Conservation (phyloP, 2,797 vertebrate genomes). For the Betta splendens region DNA sequence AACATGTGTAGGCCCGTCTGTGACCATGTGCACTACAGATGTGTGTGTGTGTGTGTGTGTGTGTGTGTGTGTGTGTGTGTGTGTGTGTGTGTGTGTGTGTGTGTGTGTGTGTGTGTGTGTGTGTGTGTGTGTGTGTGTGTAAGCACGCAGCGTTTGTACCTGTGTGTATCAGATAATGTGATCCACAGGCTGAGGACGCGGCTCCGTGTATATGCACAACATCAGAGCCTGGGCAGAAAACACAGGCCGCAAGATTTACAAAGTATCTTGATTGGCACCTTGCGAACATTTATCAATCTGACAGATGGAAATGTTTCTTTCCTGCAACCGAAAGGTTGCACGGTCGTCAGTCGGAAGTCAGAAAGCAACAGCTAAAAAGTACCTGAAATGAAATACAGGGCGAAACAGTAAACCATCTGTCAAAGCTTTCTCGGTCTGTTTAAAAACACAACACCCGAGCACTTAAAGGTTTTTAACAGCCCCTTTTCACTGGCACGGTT, state of each 20-base stretch:
- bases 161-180: slow-evolving; percentile 47
- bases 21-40: slow-evolving; percentile 92
- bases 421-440: slow-evolving; percentile 81
- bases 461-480: slow-evolving; percentile 76
- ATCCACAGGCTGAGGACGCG: slow-evolving; percentile 32
- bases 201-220: slow-evolving; percentile 8
- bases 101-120: slow-evolving; percentile 80
- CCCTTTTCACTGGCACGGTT: slow-evolving; percentile 67
- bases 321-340: slow-evolving; percentile 19
- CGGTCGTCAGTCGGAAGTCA: slow-evolving; percentile 54
- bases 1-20: slow-evolving; percentile 86
- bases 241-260: slow-evolving; percentile 34
- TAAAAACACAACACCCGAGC: slow-evolving; percentile 83
- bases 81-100: slow-evolving; percentile 78
- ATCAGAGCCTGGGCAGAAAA: slow-evolving; percentile 29
- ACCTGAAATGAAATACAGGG: slow-evolving; percentile 77
- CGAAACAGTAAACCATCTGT: slow-evolving; percentile 80
- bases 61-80: slow-evolving; percentile 81
- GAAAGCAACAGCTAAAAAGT: slow-evolving; percentile 66
- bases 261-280: slow-evolving; percentile 38
- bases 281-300: slow-evolving; percentile 43
- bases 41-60: slow-evolving; percentile 75
- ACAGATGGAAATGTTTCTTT: slow-evolving; percentile 38
- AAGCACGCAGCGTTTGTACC: slow-evolving; percentile 65
- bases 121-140: slow-evolving; percentile 60